Evolutionary conservation across 2,113 vertebrate genomes (phyloP).

Genomic region (Cyphomyrus plagiostoma): DNA sequence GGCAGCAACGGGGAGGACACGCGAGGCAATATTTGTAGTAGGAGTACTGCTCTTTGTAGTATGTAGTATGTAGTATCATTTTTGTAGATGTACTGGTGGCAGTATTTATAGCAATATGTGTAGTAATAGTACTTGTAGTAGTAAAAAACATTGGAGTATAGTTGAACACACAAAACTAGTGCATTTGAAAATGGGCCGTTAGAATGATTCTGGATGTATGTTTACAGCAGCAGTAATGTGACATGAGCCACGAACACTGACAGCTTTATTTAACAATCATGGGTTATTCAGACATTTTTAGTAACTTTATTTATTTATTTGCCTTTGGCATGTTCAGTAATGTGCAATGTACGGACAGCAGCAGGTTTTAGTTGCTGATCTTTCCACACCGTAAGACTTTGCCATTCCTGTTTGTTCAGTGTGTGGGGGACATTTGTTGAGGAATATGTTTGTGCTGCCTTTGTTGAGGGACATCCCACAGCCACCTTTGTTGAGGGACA

Average conservation of each 20-base stretch:
- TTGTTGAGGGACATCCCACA: too few relatives aligned
- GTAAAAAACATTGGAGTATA: not conserved
- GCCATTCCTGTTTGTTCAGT: not conserved
- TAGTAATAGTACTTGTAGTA: not conserved
- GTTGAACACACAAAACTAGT: not conserved
- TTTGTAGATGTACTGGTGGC: not conserved
- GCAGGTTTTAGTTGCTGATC: not conserved
- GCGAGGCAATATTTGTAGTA: not conserved
- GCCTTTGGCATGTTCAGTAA: not conserved
- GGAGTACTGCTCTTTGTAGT: not conserved
- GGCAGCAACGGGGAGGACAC: not conserved
- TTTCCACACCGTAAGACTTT: not conserved
- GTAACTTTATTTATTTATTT: not conserved
- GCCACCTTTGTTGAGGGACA: too few relatives aligned
- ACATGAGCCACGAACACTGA: not conserved
- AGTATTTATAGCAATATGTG: not conserved
- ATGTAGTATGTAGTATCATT: not conserved
- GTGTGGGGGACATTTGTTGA: not conserved
- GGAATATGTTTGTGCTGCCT: not conserved
- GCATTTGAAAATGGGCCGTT: not conserved
- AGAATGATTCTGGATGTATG: not conserved
- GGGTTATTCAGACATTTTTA: not conserved
- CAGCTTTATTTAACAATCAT: not conserved
- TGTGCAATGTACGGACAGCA: not conserved
- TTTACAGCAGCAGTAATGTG: not conserved